These are phyloP conservation scores for Gallinago media DNA, from an alignment of 2,113 vertebrate genomes.

Conservation along the genomic window DNA sequence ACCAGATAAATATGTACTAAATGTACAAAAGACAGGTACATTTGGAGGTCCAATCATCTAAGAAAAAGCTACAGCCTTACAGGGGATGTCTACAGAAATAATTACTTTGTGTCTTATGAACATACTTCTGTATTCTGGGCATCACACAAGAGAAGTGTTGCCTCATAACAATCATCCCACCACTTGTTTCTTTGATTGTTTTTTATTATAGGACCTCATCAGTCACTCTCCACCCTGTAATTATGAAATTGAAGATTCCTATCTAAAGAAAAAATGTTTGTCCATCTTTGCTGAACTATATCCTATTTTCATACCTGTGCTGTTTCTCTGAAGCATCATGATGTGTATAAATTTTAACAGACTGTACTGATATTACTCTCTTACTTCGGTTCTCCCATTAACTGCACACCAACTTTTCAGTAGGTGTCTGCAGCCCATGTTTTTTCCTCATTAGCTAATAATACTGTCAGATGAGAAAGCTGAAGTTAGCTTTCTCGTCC, in stretches of 20 bases:
- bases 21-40: not conserved
- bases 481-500: not conserved
- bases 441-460: not conserved
- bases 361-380: not conserved
- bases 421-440: not conserved
- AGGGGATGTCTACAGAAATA: not conserved
- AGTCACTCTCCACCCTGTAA: not conserved
- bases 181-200: not conserved
- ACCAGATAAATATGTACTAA: not conserved
- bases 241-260: not conserved
- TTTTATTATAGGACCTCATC: not conserved
- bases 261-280: not conserved
- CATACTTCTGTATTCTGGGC: not conserved
- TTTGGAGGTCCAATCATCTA: not conserved
- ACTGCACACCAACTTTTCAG: accelerated
- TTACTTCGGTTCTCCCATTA: not conserved
- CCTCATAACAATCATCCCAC: not conserved
- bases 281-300: not conserved
- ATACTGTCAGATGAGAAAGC: not conserved
- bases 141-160: not conserved
- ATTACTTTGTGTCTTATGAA: not conserved
- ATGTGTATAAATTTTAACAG: not conserved
- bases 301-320: not conserved
- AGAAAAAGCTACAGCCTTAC: not conserved
- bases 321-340: not conserved